Conservation (phyloP, 2,113 vertebrate genomes). For the Mobula hypostoma region DNA sequence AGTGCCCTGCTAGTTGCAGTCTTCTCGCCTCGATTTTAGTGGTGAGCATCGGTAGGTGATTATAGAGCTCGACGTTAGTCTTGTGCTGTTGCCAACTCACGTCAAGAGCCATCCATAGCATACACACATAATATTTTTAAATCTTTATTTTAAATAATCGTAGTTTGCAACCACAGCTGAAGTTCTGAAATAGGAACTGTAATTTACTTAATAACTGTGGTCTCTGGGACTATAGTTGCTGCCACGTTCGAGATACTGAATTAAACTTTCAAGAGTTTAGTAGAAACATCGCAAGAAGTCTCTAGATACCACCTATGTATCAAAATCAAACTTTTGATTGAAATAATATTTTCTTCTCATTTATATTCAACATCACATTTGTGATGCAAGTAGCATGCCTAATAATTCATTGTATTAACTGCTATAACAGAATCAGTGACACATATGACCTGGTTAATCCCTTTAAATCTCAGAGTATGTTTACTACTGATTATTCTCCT, state of each 20-base stretch:
- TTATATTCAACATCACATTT: background rate
- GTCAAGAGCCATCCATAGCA: too few species aligned
- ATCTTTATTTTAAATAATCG: background rate
- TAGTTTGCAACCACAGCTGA: background rate
- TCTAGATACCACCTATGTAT: background rate
- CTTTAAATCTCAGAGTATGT: background rate
- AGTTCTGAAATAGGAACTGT: background rate
- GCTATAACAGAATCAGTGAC: background rate
- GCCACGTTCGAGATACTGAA: background rate
- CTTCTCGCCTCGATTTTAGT: too few species aligned
- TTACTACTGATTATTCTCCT: background rate
- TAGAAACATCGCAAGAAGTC: background rate
- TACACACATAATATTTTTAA: background rate
- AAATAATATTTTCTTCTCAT: background rate
- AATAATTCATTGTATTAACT: background rate
- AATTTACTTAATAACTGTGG: background rate
- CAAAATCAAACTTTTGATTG: constrained; percentile 12
- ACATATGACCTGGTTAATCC: too few species aligned
- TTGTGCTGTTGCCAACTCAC: too few species aligned
- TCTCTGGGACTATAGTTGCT: background rate
- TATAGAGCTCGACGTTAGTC: too few species aligned
- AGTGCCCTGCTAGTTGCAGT: too few species aligned
- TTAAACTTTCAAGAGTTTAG: background rate
- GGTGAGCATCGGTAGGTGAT: too few species aligned
- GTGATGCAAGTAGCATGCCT: background rate